Evolutionary conservation across 1,140 invertebrate species (phyloP).

Genomic region (Rhagoletis pomonella): DNA sequence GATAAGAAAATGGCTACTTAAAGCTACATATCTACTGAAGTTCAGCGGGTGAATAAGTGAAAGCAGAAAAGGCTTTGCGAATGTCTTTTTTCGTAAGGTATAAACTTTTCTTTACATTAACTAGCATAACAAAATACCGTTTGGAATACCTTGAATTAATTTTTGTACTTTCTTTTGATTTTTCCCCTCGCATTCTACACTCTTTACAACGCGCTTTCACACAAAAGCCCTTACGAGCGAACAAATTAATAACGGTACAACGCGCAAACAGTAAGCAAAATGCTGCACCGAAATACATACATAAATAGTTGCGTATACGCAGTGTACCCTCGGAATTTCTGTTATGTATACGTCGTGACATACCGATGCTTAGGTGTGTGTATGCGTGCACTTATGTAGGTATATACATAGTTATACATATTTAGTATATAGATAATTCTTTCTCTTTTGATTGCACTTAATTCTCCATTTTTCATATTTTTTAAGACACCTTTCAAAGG

Average conservation of each 20-base stretch:
- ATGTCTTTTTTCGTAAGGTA: neutral
- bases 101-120: neutral
- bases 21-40: neutral
- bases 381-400: no score
- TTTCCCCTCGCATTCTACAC: neutral
- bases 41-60: neutral
- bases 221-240: neutral
- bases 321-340: neutral
- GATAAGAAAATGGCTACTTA: neutral
- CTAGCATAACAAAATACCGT: neutral
- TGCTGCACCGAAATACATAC: neutral
- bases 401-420: no score
- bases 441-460: no score
- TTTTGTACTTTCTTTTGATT: neutral
- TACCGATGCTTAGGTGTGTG: no score
- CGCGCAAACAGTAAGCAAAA: neutral
- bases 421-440: no score
- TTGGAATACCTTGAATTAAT: neutral
- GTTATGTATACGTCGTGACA: neutral
- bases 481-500: no score
- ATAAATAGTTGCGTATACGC: conserved; percentile 12
- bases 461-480: no score
- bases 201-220: neutral
- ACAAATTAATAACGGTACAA: neutral
- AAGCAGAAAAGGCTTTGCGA: neutral